A percentile compares a stretch with the other conserved stretches of the same genome.
phyloP scores from a whole-genome alignment of 2,888 invertebrate genomes.

The Synergus gifuensis region DNA sequence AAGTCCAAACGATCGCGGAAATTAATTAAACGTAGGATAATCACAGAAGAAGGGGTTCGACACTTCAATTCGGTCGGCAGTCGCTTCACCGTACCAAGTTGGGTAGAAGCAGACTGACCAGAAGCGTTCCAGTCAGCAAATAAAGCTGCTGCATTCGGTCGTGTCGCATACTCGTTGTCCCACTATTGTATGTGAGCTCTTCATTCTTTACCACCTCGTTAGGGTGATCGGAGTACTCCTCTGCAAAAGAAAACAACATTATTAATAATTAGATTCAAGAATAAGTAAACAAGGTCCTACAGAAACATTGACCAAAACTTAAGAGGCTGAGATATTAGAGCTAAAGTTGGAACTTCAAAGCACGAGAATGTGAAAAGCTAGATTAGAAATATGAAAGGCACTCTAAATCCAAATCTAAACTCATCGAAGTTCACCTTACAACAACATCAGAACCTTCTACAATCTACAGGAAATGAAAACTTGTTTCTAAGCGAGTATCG shows the following conservation, averaged over 20 bases:
- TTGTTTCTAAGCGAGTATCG: slow-evolving; percentile 18
- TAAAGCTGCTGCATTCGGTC: slow-evolving; percentile 58
- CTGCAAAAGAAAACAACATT: slow-evolving; percentile 78
- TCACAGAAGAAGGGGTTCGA: slow-evolving; percentile 77
- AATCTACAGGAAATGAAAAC: slow-evolving; percentile 15
- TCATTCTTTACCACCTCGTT: slow-evolving; percentile 97
- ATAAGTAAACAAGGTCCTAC: not conserved
- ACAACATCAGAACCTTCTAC: not conserved
- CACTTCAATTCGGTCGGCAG: slow-evolving; percentile 61
- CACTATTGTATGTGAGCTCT: slow-evolving; percentile 88
- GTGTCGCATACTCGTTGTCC: slow-evolving; percentile 63
- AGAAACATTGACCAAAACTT: no score
- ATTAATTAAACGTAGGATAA: slow-evolving; percentile 78
- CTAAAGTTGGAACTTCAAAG: not conserved
- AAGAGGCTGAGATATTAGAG: not conserved
- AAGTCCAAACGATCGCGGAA: slow-evolving; percentile 60
- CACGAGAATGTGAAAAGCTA: not conserved
- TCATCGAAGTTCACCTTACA: not conserved
- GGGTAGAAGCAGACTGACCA: slow-evolving; percentile 68
- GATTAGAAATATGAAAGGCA: not conserved
- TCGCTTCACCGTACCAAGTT: slow-evolving; percentile 76
- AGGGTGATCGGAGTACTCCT: slow-evolving; percentile 92
- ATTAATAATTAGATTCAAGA: not conserved
- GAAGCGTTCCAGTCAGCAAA: slow-evolving; percentile 66
- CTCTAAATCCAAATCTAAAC: not conserved